These are phyloP conservation scores for Coilia nasus DNA, from an alignment of 2,797 vertebrate species.

Conservation along the genomic window DNA sequence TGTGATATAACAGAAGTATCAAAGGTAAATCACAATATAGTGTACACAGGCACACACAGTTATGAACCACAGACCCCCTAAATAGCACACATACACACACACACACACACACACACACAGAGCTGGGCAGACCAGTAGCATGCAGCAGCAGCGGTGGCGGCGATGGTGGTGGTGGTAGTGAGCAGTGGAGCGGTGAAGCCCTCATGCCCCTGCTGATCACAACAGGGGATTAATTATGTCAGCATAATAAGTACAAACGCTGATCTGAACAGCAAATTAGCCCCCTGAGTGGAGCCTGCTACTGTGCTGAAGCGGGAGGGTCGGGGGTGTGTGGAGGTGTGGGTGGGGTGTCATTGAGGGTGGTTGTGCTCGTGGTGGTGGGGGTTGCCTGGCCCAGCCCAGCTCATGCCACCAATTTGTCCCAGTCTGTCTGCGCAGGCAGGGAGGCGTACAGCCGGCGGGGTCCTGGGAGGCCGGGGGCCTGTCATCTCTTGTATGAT, in stretches of 20 bases:
- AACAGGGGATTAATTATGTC: conserved; percentile 87
- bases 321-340: conserved; percentile 29
- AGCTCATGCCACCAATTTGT: conserved; percentile 69
- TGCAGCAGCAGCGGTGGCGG: not conserved
- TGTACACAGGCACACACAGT: not conserved
- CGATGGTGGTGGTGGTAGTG: conserved; percentile 46
- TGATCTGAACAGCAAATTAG: conserved; percentile 81
- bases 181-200: conserved; percentile 79
- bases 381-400: conserved; percentile 44
- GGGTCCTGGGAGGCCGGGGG: conserved; percentile 58
- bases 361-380: conserved; percentile 32
- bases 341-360: not conserved
- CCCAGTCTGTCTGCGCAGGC: conserved; percentile 68
- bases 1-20: no score
- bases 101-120: not conserved
- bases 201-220: conserved; percentile 83
- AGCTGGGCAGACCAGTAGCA: not conserved
- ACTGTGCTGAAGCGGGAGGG: conserved; percentile 59
- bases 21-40: no score
- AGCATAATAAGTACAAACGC: conserved; percentile 87
- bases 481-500: conserved; percentile 75
- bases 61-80: not conserved
- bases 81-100: not conserved
- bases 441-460: conserved; percentile 64
- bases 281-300: conserved; percentile 75